Conservation (phyloP, 2,888 invertebrate genomes). For the Spodoptera picta region DNA sequence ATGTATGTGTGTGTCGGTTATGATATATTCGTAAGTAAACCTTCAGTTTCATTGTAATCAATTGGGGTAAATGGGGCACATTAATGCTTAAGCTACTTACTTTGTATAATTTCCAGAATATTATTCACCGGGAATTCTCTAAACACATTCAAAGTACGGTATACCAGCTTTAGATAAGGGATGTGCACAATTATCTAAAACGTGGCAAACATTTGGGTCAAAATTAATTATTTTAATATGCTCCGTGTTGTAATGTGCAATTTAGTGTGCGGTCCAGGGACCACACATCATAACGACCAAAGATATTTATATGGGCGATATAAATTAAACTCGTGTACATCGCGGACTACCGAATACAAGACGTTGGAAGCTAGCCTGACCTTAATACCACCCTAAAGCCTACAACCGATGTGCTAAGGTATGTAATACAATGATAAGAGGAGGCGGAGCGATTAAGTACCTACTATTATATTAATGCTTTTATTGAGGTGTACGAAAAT, state of each 20-base stretch:
- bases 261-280: conserved; percentile 67
- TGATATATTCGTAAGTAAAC: no score
- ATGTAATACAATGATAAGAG: conserved; percentile 8
- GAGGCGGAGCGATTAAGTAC: conserved; percentile 31
- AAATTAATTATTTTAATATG: conserved; percentile 73
- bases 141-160: conserved; percentile 31
- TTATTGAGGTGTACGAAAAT: no score
- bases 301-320: conserved; percentile 75
- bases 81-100: neutral
- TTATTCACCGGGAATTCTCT: conserved; percentile 35
- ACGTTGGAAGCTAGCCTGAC: conserved; percentile 82
- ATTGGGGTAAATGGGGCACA: neutral
- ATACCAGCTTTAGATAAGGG: conserved; percentile 33
- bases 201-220: conserved; percentile 59
- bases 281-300: conserved; percentile 71
- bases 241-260: conserved; percentile 66
- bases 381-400: conserved; percentile 71
- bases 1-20: no score
- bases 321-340: conserved; percentile 78
- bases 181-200: conserved; percentile 60
- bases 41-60: no score
- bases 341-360: conserved; percentile 74
- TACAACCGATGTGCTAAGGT: conserved; percentile 54
- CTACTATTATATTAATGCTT: no score
- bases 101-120: neutral